Base-by-base conservation (phyloP, 1,140 invertebrate species). In the Spodoptera litura region DNA sequence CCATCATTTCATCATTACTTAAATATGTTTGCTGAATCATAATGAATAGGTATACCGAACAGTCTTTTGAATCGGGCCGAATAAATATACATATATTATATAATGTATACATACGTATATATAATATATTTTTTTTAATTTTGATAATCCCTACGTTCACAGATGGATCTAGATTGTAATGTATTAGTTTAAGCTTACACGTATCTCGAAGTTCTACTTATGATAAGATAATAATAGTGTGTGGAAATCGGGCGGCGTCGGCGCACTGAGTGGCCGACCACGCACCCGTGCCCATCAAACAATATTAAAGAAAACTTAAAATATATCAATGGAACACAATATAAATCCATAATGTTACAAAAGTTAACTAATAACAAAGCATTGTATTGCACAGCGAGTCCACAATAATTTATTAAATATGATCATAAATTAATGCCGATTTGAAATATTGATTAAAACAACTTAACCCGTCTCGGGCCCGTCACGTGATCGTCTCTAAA, bases 31-130 rank as follows among this genome's bases (percentile, higher is more conserved):
- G 87, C 81, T 87, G 89, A 88, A 87, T 86, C 87, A 89, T 86
- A 88, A 91, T 91, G 90, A 91, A 87, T 90, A 93, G 92, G 94
- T 95, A 94, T 94, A 95, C 93, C 89, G 88, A 94, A 95, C 94
- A 95, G 94, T 95, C 94, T 94, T 95, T 94, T 91, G 88, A 91
- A 93, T 89, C 89, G 88, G 93, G 94, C 93, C 94, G 87, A 95
- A 95, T 93, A 87, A 31, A 75, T 72, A 70, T 53, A 53, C 25
- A 70, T 55, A 51, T 25, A 44, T 44, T 44, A 44, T 44, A 44
- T 44, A 44, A 9, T 44, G 38, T 9, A 58, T 66, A 66, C 20
- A 66, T 66, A 66, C 15, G 38, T 66, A 66, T 66, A 94, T 93
- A 86, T 55, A 58, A 70, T 55, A 58, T 68, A 75, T 51, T 62